These are phyloP conservation scores for Trachelipus rathkii DNA, from an alignment of 1,140 invertebrate genomes.

Conservation along the genomic window DNA sequence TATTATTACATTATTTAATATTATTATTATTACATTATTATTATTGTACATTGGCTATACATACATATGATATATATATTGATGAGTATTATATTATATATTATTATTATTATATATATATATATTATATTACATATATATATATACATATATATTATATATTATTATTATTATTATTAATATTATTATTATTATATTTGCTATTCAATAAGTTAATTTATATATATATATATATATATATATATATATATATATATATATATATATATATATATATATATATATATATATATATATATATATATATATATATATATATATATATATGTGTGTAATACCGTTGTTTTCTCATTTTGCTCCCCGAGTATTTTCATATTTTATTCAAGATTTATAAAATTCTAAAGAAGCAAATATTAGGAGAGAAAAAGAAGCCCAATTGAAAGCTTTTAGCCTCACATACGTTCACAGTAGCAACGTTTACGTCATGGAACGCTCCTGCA, in stretches of 20 bases:
- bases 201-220: too few species aligned
- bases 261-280: not conserved
- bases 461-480: not conserved
- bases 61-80: too few species aligned
- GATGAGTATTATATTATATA: too few species aligned
- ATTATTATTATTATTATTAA: not conserved
- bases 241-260: conserved; percentile 26
- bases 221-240: conserved; percentile 23
- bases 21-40: too few species aligned
- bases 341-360: not conserved
- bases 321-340: not conserved
- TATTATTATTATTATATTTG: not conserved
- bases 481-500: not conserved
- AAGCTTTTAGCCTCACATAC: not conserved
- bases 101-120: too few species aligned
- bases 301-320: conserved; percentile 16
- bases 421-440: not conserved
- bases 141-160: conserved; percentile 1
- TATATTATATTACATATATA: too few species aligned
- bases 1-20: too few species aligned
- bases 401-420: not conserved
- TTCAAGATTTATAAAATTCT: not conserved
- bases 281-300: conserved; percentile 1
- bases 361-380: not conserved
- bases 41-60: too few species aligned